Base-by-base conservation (phyloP, 2,113 vertebrate species). In the Aplodontia rufa region DNA sequence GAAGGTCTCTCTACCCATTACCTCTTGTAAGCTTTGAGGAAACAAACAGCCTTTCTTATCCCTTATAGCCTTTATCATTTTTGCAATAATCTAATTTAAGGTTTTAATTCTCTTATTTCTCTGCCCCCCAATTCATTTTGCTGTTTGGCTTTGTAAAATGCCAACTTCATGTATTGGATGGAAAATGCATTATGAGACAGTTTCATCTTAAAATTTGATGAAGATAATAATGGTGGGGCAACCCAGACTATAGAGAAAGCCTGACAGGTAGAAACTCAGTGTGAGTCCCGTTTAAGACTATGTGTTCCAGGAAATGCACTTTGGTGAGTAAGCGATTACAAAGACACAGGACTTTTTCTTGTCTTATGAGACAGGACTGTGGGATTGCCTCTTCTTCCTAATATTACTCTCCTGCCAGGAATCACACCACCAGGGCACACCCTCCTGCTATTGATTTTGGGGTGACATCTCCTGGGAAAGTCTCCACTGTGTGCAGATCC, bases 81-180 rank as follows among this genome's bases (percentile, higher is more conserved):
- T 78, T 69, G 53, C 72, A n/a, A 64, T 71, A 3, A 71, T 94
- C 66, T 79, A 13, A 60, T n/a, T 79, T 76, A 62, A 91, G 26
- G 26, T 85, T 92, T 79, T 79, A 81, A 91, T 62, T 42, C 30
- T 90, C 22, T 86, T 71, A n/a, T 66, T 64, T 60, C 78, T 51
- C 1, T 19, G 2, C 40, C 26, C 4, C n/a, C 8, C 42, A 45
- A 16, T 79, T 82, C 58, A 66, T 49, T 94, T 84, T 66, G 35
- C 84, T 60, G 13, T 75, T 96, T 60, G 49, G 12, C 93, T 93
- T 87, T 30, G 35, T 78, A 10, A 74, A 94, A 93, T 78, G 53
- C 49, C 68, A 28, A 49, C 62, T 85, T 96, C 20, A 26, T 35
- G 69, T 89, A 79, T 84, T 64, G 8, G 6, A 30, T 85, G 69